Conservation (phyloP, 2,888 invertebrate species). For the Hypsopygia costalis region DNA sequence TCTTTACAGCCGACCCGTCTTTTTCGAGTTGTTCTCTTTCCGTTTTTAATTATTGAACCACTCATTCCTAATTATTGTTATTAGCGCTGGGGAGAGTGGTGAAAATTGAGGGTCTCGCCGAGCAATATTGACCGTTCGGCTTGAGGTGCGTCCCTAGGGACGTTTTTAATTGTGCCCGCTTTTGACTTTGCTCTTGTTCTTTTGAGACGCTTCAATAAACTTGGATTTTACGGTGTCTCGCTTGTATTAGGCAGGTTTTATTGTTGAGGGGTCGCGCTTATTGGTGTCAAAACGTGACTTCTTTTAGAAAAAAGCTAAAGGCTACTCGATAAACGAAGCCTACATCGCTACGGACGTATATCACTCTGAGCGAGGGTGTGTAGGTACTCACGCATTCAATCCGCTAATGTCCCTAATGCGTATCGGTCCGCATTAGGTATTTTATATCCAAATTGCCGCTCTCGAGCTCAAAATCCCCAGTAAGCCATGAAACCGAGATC, state of each 20-base stretch:
- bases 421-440: constrained; percentile 64
- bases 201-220: constrained; percentile 73
- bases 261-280: constrained; percentile 33
- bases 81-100: constrained; percentile 77
- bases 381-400: constrained; percentile 46
- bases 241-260: constrained; percentile 57
- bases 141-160: constrained; percentile 64
- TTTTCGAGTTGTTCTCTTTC: constrained; percentile 75
- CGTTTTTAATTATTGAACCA: constrained; percentile 82
- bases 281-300: constrained; percentile 25
- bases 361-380: constrained; percentile 12
- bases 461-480: constrained; percentile 65
- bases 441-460: constrained; percentile 74
- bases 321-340: constrained; percentile 2
- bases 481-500: constrained; percentile 78
- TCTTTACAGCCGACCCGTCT: constrained; percentile 52
- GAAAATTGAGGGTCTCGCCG: constrained; percentile 76
- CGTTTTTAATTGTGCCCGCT: constrained; percentile 74
- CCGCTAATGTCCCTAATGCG: constrained; percentile 70
- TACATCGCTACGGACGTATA: constrained; percentile 9
- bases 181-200: constrained; percentile 76
- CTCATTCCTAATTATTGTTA: constrained; percentile 82
- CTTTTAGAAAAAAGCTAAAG: constrained; percentile 16
- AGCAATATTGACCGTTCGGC: constrained; percentile 75
- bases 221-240: constrained; percentile 66